These are phyloP conservation scores for Leptodactylus fuscus DNA, from an alignment of 2,113 vertebrate species.

Conservation along the genomic window DNA sequence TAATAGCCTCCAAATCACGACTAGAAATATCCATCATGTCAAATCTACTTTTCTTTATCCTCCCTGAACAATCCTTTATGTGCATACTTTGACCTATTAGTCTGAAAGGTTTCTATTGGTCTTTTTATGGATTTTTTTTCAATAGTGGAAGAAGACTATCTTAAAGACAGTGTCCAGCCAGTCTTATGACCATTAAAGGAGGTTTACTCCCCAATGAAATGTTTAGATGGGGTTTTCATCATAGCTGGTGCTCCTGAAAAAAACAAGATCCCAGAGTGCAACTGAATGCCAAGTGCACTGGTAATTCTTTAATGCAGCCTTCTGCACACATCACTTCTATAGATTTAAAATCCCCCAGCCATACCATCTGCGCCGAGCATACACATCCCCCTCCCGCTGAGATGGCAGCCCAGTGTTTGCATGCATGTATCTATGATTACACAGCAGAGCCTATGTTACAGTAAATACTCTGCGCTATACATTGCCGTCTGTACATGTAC, in stretches of 20 bases:
- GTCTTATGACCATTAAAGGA: background rate
- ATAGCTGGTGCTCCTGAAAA: background rate
- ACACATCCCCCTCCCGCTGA: background rate
- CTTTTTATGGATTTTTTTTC: background rate
- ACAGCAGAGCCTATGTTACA: conserved; percentile 10
- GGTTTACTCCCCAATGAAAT: background rate
- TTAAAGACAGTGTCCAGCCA: background rate
- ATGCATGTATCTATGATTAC: conserved; percentile 44
- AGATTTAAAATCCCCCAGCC: conserved; percentile 14
- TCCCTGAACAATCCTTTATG: background rate
- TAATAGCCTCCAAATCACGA: background rate
- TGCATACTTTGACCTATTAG: background rate
- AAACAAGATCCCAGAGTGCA: background rate
- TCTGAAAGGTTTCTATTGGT: background rate
- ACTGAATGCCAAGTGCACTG: conserved; percentile 11
- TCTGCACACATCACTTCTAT: conserved; percentile 12
- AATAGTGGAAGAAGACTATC: background rate
- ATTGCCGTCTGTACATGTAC: background rate
- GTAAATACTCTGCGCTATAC: background rate
- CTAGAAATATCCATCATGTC: background rate
- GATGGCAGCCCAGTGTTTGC: conserved; percentile 43
- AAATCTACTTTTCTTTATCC: background rate
- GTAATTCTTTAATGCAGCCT: conserved; percentile 3
- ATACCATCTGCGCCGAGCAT: conserved; percentile 30
- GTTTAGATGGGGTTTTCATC: background rate